These are phyloP conservation scores for Tridacna crocea DNA, from an alignment of 2,888 invertebrate species.

Conservation along the genomic window DNA sequence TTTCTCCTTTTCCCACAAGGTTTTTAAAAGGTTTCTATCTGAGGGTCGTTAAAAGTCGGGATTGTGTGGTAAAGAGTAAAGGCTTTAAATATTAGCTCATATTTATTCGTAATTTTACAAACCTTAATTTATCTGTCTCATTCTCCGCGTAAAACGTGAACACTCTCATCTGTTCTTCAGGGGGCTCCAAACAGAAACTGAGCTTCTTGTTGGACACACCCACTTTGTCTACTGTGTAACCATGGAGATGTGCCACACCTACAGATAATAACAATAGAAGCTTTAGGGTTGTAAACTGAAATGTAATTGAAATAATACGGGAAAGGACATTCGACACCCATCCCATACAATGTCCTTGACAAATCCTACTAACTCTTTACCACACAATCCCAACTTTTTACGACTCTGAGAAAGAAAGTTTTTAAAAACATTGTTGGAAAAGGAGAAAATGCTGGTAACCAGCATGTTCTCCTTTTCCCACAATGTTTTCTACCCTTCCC, in stretches of 20 bases:
- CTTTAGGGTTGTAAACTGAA: too few relatives aligned
- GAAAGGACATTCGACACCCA: too few relatives aligned
- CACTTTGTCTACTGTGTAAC: slow-evolving; percentile 94
- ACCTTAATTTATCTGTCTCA: slow-evolving; percentile 98
- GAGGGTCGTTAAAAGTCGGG: too few relatives aligned
- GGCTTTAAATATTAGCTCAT: not conserved
- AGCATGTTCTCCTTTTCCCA: too few relatives aligned
- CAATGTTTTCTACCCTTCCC: too few relatives aligned
- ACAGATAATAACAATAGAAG: not conserved
- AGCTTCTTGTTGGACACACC: slow-evolving; percentile 92
- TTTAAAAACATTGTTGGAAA: too few relatives aligned
- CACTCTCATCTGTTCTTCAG: slow-evolving; percentile 93
- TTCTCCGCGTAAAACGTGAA: slow-evolving; percentile 97
- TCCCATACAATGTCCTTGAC: too few relatives aligned
- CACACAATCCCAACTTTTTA: too few relatives aligned
- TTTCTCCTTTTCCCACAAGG: not conserved
- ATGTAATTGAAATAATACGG: too few relatives aligned
- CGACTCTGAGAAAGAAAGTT: too few relatives aligned
- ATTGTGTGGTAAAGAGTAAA: not conserved
- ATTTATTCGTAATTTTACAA: slow-evolving; percentile 48
- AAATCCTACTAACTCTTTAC: too few relatives aligned
- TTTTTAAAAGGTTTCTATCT: not conserved
- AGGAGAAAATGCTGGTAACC: too few relatives aligned
- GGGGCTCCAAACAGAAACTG: slow-evolving; percentile 95
- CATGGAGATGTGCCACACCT: slow-evolving; percentile 97